phyloP scores from a whole-genome alignment of 2,888 invertebrate species.

The Lymantria dispar region DNA sequence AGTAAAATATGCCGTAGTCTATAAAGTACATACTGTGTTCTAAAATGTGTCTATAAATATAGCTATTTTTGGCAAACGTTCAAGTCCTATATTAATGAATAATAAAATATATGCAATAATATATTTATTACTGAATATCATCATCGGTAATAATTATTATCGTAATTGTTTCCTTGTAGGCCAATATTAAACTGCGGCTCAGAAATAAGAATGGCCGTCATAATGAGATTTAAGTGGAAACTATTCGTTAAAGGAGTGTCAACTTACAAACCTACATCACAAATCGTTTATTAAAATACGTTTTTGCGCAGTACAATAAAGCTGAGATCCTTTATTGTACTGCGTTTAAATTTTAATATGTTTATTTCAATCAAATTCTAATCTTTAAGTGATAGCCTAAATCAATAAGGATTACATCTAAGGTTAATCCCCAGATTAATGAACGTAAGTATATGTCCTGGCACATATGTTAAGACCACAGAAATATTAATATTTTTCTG shows the following conservation, averaged over 20 bases:
- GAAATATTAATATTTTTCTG: no score
- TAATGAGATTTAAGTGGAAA: conserved; percentile 11
- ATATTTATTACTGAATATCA: conserved; percentile 5
- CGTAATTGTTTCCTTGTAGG: conserved; percentile 12
- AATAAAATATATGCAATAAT: conserved; percentile 6
- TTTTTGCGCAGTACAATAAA: conserved; percentile 40
- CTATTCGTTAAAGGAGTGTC: conserved; percentile 30
- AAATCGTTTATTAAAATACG: conserved; percentile 38
- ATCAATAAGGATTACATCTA: no score
- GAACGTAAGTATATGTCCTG: no score
- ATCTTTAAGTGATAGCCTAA: no score
- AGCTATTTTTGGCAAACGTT: conserved; percentile 45
- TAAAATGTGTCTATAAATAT: conserved; percentile 17
- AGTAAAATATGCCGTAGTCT: conserved; percentile 49
- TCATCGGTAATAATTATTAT: conserved; percentile 1
- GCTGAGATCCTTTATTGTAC: conserved; percentile 37
- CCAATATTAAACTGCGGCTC: conserved; percentile 20
- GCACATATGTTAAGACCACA: no score
- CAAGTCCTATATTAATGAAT: conserved; percentile 21
- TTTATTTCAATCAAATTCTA: no score
- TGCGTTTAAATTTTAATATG: conserved; percentile 10
- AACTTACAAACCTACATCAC: conserved; percentile 29
- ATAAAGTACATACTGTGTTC: conserved; percentile 33
- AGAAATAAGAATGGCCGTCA: conserved; percentile 29
- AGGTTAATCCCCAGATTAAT: no score